Conservation (phyloP, 2,888 invertebrate species). For the Hypolimnas misippus region DNA sequence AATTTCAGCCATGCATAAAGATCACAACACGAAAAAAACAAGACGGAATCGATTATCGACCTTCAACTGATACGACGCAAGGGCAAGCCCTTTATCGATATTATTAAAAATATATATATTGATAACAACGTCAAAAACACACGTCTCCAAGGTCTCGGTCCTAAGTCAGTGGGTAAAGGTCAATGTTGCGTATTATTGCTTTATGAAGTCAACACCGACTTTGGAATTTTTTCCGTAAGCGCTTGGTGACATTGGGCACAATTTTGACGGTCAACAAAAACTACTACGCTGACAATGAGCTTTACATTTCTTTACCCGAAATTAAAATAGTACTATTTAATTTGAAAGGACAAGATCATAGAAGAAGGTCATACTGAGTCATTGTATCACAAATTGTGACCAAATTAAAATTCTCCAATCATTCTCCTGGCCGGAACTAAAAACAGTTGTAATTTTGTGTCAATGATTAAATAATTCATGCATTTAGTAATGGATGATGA, state of each 20-base stretch:
- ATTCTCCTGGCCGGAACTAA: not conserved
- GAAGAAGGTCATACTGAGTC: conserved; percentile 8
- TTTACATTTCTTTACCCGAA: conserved; percentile 22
- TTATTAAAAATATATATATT: conserved; percentile 58
- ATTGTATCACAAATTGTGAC: not conserved
- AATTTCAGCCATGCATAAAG: conserved; percentile 65
- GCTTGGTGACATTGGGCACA: conserved; percentile 44
- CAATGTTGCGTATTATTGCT: conserved; percentile 53
- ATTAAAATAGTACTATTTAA: conserved; percentile 12
- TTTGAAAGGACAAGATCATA: conserved; percentile 17
- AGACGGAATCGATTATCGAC: conserved; percentile 62
- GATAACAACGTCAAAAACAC: conserved; percentile 61
- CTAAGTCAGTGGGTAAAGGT: conserved; percentile 73
- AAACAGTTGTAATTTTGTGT: not conserved
- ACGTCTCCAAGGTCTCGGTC: conserved; percentile 67
- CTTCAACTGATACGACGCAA: conserved; percentile 62
- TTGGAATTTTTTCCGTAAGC: conserved; percentile 47
- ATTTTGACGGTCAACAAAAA: conserved; percentile 40
- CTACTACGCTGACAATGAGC: conserved; percentile 16
- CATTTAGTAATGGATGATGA: not conserved
- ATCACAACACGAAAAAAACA: conserved; percentile 55
- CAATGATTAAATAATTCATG: not conserved
- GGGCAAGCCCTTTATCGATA: conserved; percentile 76
- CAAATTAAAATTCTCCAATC: not conserved
- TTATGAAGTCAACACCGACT: conserved; percentile 41